Evolutionary conservation across 23 tunicate genomes (phyloP), one percentile per base, ranked within the genome.

Genomic region (Pegea sp.): DNA sequence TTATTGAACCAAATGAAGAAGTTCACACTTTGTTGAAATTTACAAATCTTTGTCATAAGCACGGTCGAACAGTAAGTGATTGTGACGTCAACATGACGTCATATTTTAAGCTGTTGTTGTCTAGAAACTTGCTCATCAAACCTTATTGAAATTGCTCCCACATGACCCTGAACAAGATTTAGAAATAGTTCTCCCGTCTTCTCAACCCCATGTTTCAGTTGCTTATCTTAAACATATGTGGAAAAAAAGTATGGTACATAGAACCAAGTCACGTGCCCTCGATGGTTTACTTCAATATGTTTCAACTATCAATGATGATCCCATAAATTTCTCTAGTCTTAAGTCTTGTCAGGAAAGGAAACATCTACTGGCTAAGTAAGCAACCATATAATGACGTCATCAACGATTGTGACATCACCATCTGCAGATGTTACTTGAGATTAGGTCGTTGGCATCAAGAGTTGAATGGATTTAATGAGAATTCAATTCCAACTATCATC

Each of bases 51-150:
- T 84, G 95, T 42, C 62, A 48, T 68, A 84, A 84, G 62, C 67
- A 67, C 70, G 95, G 95, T 3, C 46, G 95, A 63, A 50, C 63
- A 74, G 95, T 81, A 34, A 44, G 64, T 16, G n/a, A n/a, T n/a
- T n/a, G n/a, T n/a, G n/a, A n/a, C n/a, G n/a, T n/a, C n/a, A n/a
- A n/a, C n/a, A n/a, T n/a, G n/a, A n/a, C n/a, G n/a, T n/a, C n/a
- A n/a, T n/a, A n/a, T n/a, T n/a, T n/a, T n/a, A n/a, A n/a, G n/a
- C n/a, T n/a, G n/a, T n/a, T n/a, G n/a, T n/a, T n/a, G n/a, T n/a
- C n/a, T n/a, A n/a, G n/a, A n/a, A n/a, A n/a, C n/a, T n/a, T n/a
- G 95, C 95, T 3, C 77, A 68, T 52, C 74, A 84, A 48, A 79
- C 79, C 5, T 51, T 84, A 44, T 63, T 73, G 33, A 74, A 84